Percentiles rank a stretch among this genome's conserved stretches.
Evolutionary conservation across 2,797 vertebrate genomes (phyloP).

Genomic region (Antennarius maculatus): DNA sequence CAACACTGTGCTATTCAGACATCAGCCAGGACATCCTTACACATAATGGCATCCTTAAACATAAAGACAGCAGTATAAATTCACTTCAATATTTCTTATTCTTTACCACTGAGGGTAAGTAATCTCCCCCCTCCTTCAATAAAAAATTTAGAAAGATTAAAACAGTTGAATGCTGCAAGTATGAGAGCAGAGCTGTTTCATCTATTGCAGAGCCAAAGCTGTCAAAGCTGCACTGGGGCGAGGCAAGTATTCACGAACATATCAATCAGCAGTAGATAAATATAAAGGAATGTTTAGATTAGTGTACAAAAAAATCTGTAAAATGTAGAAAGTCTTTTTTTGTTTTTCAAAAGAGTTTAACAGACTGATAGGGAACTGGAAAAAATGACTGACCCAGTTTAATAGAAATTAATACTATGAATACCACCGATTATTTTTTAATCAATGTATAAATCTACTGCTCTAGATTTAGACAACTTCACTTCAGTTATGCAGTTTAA

Average conservation of each 20-base stretch:
- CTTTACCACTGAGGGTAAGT: not conserved
- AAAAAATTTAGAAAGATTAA: too few species aligned
- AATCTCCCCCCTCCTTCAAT: not conserved
- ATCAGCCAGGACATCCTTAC: not conserved
- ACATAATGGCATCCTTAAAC: not conserved
- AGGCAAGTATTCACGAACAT: slow-evolving; percentile 3
- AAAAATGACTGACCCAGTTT: too few species aligned
- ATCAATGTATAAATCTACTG: too few species aligned
- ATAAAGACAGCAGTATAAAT: not conserved
- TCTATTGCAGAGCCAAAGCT: slow-evolving; percentile 1
- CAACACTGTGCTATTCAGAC: not conserved
- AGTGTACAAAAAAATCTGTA: too few species aligned
- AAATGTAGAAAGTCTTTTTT: too few species aligned
- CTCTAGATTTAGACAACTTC: too few species aligned
- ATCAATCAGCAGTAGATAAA: not conserved
- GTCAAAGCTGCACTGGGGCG: not conserved
- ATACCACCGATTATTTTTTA: too few species aligned
- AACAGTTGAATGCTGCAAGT: not conserved
- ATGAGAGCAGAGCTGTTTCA: not conserved
- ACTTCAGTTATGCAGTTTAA: too few species aligned
- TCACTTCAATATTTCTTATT: not conserved
- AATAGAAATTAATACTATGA: too few species aligned
- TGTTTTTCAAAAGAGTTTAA: too few species aligned
- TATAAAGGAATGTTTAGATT: too few species aligned
- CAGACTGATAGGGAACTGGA: too few species aligned